Evolutionary conservation across 2,888 invertebrate genomes (phyloP).

Genomic region (Neoaliturus tenellus): DNA sequence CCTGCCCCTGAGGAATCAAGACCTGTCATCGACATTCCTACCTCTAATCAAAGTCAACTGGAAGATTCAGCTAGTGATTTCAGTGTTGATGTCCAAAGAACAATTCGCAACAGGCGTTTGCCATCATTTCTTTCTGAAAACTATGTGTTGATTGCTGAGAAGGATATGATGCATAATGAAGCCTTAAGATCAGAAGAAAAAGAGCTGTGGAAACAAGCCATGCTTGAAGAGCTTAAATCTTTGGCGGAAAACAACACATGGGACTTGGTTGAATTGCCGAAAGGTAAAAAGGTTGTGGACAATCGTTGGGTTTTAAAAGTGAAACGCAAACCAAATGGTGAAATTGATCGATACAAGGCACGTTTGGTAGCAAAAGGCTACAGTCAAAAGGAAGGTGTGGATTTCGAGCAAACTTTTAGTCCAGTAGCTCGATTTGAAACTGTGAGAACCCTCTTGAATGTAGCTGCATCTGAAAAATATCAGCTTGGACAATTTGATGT

Average conservation of each 20-base stretch:
- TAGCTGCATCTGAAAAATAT: slow-evolving; percentile 64
- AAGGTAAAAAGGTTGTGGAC: not conserved
- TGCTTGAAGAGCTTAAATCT: not conserved
- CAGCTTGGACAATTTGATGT: slow-evolving; percentile 68
- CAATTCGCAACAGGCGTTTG: no score
- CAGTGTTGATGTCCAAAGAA: no score
- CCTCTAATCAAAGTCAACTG: not conserved
- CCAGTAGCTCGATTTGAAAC: slow-evolving; percentile 65
- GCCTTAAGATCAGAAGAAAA: not conserved
- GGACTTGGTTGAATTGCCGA: not conserved
- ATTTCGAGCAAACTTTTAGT: slow-evolving; percentile 67
- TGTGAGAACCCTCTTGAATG: slow-evolving; percentile 65
- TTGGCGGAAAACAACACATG: not conserved
- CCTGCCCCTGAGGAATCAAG: not conserved
- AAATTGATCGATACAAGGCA: slow-evolving; percentile 60
- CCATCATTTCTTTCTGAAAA: no score
- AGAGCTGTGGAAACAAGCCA: not conserved
- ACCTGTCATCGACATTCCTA: no score
- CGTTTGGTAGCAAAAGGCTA: slow-evolving; percentile 66
- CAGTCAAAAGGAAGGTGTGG: slow-evolving; percentile 65
- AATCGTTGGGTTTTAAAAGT: not conserved
- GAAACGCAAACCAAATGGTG: not conserved
- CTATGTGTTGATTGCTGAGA: no score
- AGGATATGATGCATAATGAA: no score
- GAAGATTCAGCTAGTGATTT: not conserved